Evolutionary conservation across 2,797 vertebrate genomes (phyloP), one percentile per base, ranked within the genome.

Genomic region (Pogoniulus pusillus): DNA sequence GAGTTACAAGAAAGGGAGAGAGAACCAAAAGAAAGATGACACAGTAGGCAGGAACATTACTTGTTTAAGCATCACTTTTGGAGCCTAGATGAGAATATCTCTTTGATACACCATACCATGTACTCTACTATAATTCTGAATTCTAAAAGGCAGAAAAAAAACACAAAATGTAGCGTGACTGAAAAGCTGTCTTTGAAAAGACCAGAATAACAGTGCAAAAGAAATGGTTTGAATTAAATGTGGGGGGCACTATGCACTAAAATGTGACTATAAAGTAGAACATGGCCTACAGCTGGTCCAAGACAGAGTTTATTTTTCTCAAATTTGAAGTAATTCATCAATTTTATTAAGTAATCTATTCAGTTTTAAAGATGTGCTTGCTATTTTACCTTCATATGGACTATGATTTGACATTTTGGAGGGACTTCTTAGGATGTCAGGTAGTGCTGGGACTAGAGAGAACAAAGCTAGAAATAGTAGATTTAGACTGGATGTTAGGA

Each of bases 81-180:
- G 9, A 90, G 34, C 63, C 30, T 64, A 87, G 70, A 72, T 65
- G 87, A 87, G 75, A 91, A 83, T n/a, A n/a, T n/a, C n/a, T n/a
- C 30, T 91, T 94, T 91, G 68, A 79, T 92, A 49, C 68, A 84
- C 29, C 10, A 34, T n/a, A 84, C 7, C 29, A 82, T 43, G 15
- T 34, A 49, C 87, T 80, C 34, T 73, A 34, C 49, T 73, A 69
- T 12, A 65, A 60, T 91, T 70, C 58, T 6, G 39, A 70, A 77
- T 58, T 55, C 45, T 55, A 69, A 72, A 88, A 79, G 32, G 27
- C 45, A 91, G 69, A 62, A 88, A 91, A 91, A 82, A 23, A 69
- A 60, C 34, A 68, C 69, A 85, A 85, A 89, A 91, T 34, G 4
- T 20, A 71, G 18, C 57, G 35, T 68, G 51, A 82, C 51, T 65